These are phyloP conservation scores for Epistrophe eligans DNA, from an alignment of 2,888 invertebrate genomes.

Conservation along the genomic window DNA sequence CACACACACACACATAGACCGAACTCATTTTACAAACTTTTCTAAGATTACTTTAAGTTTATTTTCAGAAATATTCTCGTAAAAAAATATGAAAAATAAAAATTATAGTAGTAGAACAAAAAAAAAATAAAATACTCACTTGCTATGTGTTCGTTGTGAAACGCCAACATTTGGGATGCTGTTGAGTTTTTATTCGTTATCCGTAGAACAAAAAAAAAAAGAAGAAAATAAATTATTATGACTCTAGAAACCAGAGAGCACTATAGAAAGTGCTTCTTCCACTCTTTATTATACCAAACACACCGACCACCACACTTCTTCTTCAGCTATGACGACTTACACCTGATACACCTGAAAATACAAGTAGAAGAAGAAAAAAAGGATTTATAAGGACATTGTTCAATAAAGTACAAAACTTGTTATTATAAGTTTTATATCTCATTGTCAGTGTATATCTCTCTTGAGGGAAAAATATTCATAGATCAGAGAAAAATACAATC, in stretches of 20 bases:
- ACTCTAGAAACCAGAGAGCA: slow-evolving; percentile 51
- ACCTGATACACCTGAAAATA: slow-evolving; percentile 70
- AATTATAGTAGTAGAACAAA: slow-evolving; percentile 10
- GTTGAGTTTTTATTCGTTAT: slow-evolving; percentile 65
- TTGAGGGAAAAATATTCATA: slow-evolving; percentile 27
- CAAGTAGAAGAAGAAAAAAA: slow-evolving; percentile 28
- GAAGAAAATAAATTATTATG: slow-evolving; percentile 23
- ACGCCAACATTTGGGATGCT: slow-evolving; percentile 83
- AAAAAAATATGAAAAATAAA: slow-evolving; percentile 23
- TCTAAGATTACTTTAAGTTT: slow-evolving; percentile 46
- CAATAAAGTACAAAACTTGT: slow-evolving; percentile 70
- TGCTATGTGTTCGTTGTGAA: slow-evolving; percentile 84
- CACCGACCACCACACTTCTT: background rate
- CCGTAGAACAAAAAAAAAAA: slow-evolving; percentile 38
- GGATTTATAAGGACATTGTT: slow-evolving; percentile 57
- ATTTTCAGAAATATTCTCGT: slow-evolving; percentile 48
- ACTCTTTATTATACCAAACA: slow-evolving; percentile 25
- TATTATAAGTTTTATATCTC: slow-evolving; percentile 63
- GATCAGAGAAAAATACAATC: slow-evolving; percentile 34
- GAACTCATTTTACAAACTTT: slow-evolving; percentile 18
- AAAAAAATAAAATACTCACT: slow-evolving; percentile 80
- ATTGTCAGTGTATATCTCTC: slow-evolving; percentile 35
- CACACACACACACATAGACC: too few relatives aligned
- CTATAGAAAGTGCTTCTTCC: slow-evolving; percentile 43
- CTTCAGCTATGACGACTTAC: slow-evolving; percentile 52